These are phyloP conservation scores for Peromyscus aztecus DNA, from an alignment of 2,797 vertebrate species.

Conservation along the genomic window DNA sequence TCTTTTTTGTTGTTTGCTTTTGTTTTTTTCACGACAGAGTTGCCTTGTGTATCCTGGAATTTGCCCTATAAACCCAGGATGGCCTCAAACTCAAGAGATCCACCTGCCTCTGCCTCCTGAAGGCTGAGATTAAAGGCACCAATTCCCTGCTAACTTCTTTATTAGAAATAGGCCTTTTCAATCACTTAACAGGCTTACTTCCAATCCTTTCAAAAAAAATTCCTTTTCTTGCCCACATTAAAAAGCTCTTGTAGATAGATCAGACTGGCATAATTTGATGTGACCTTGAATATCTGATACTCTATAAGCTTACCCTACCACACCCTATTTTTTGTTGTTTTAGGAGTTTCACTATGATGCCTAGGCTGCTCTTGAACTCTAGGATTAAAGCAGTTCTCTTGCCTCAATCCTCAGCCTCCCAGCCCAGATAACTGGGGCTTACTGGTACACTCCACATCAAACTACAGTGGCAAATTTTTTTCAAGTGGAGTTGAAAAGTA, in stretches of 20 bases:
- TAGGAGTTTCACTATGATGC: not conserved
- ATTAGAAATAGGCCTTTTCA: slow-evolving; percentile 1
- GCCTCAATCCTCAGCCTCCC: not conserved
- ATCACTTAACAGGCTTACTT: not conserved
- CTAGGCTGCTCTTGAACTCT: not conserved
- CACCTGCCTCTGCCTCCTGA: not conserved
- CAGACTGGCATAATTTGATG: not conserved
- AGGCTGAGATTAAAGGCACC: not conserved
- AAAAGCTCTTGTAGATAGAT: not conserved
- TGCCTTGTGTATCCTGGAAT: not conserved
- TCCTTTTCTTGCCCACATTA: not conserved
- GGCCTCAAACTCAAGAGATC: not conserved
- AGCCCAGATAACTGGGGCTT: not conserved
- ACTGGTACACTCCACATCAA: not conserved
- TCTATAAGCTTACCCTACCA: not conserved
- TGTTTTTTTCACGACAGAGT: not conserved
- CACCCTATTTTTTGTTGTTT: not conserved
- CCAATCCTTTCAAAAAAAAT: not conserved
- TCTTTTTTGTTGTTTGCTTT: not conserved
- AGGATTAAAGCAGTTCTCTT: not conserved
- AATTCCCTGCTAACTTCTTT: not conserved
- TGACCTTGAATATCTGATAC: not conserved
- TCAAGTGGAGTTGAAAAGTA: not conserved
- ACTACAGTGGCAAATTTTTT: not conserved
- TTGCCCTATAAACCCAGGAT: not conserved